phyloP scores from a whole-genome alignment of 2,888 invertebrate genomes.

The Amorpha juglandis region DNA sequence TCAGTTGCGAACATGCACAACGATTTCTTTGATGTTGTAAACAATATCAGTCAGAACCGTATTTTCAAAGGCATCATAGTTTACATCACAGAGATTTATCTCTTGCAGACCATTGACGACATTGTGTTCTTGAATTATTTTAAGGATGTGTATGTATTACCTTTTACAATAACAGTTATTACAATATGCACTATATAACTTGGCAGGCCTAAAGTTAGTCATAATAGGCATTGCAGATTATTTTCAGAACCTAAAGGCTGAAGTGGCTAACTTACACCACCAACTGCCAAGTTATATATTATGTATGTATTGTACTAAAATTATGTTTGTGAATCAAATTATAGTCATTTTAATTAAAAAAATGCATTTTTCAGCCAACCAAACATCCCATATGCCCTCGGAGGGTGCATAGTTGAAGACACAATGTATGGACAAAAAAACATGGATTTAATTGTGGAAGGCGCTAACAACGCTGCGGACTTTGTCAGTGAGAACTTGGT shows the following conservation, averaged over 20 bases:
- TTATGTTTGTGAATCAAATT: neutral
- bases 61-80: slow-evolving; percentile 70
- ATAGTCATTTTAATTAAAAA: too few relatives aligned
- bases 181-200: too few relatives aligned
- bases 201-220: too few relatives aligned
- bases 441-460: slow-evolving; percentile 56
- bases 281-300: too few relatives aligned
- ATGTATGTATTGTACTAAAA: too few relatives aligned
- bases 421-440: slow-evolving; percentile 57
- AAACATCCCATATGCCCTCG: slow-evolving; percentile 72
- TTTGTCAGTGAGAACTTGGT: slow-evolving; percentile 67
- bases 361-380: slow-evolving; percentile 67
- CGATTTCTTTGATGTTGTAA: slow-evolving; percentile 55
- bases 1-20: slow-evolving; percentile 50
- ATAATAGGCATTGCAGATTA: too few relatives aligned
- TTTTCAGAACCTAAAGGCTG: too few relatives aligned
- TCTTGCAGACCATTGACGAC: slow-evolving; percentile 66
- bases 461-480: slow-evolving; percentile 53
- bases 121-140: slow-evolving; percentile 71
- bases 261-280: too few relatives aligned
- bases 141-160: slow-evolving; percentile 66
- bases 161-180: neutral
- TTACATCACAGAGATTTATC: slow-evolving; percentile 73
- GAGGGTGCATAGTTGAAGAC: slow-evolving; percentile 76
- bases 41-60: slow-evolving; percentile 54